Evolutionary conservation across 64 coral and sea anemone genomes (phyloP).

Genomic region (Catalaphyllia jardinei): DNA sequence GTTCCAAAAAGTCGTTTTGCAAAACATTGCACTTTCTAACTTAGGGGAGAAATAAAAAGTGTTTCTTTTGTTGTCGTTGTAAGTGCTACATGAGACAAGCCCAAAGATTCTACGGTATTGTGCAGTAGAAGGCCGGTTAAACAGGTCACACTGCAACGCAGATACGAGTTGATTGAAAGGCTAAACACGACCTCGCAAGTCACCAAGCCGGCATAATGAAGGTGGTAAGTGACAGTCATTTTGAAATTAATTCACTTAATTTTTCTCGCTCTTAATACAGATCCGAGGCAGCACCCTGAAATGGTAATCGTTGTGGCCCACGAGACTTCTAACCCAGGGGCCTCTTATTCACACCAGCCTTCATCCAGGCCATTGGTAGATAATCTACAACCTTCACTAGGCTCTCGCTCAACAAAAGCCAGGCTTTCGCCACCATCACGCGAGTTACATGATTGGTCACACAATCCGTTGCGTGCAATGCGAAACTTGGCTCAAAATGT

Average conservation of each 20-base stretch:
- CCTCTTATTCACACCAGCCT: neutral
- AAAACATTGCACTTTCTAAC: too few relatives aligned
- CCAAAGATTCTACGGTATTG: too few relatives aligned
- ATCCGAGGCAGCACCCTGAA: conserved; percentile 9
- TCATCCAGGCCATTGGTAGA: neutral
- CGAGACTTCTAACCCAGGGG: neutral
- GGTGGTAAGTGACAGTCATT: too few relatives aligned
- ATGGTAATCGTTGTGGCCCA: neutral
- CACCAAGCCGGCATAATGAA: too few relatives aligned
- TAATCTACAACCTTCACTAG: neutral
- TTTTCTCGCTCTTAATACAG: neutral
- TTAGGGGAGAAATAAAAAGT: too few relatives aligned
- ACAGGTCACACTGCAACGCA: too few relatives aligned
- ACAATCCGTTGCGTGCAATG: neutral
- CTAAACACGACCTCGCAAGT: too few relatives aligned
- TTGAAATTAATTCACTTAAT: neutral
- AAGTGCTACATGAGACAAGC: too few relatives aligned
- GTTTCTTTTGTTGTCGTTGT: too few relatives aligned
- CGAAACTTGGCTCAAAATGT: neutral
- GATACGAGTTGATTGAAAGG: too few relatives aligned
- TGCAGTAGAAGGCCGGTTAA: too few relatives aligned
- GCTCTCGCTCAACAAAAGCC: neutral
- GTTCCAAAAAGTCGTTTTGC: too few relatives aligned
- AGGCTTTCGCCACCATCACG: neutral
- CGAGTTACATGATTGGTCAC: neutral